Evolutionary conservation across 2,888 invertebrate species (phyloP), one percentile per base, ranked within the genome.

Genomic region (Tipula helvola): DNA sequence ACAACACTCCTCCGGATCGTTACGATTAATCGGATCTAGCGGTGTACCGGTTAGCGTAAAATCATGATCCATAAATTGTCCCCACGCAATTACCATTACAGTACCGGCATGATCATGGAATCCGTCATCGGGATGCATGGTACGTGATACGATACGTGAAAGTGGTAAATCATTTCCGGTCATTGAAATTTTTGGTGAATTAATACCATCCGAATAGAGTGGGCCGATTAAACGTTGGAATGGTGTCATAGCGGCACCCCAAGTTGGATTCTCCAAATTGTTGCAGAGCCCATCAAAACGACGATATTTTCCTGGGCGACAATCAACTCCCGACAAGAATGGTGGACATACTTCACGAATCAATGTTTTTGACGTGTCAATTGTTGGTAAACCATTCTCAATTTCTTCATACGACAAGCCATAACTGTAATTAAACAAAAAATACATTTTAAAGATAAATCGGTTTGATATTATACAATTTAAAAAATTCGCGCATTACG

Each of bases 51-150:
- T 97, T 57, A 97, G 93, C 5, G 97, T 97, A 89, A 96, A 96
- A 91, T 97, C 97, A 92, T 98, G 97, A 92, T 97, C 97, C 95
- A 97, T 97, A 92, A 97, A 97, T 92, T 97, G 97, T 89, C 97
- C 97, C 97, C 97, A 98, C 87, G 97, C 97, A 89, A 96, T 96
- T 86, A 97, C 95, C 96, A 97, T 96, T 89, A 97, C 97, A 42
- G 97, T 97, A 86, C 97, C 97, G 41, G 97, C 97, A 91, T 97
- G 97, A 91, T 98, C 97, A 90, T 97, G 97, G 93, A 95, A 97
- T 71, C 97, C 97, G 88, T 97, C 97, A 90, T 98, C 97, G 52
- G 97, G 96, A 91, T 98, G 98, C 94, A 97, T 96, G 57, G 96
- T 97, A 86, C 97, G 94, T 18, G 97, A 97, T 18, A 97, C 97